Base-by-base conservation (phyloP, 2,888 invertebrate species). In the Xestoiulus laeticollis region DNA sequence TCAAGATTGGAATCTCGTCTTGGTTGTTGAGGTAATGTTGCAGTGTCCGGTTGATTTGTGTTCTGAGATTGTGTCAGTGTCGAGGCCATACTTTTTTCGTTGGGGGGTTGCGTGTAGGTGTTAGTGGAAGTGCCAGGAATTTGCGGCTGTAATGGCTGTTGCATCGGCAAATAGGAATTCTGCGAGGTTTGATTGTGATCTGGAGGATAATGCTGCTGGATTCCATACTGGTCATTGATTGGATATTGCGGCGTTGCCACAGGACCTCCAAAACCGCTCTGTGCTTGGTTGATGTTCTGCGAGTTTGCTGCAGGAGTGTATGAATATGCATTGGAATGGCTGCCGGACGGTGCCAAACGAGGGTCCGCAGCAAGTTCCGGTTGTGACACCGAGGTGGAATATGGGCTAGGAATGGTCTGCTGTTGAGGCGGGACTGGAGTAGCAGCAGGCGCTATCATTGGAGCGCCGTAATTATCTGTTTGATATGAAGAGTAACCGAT, bases 1-100 rank as follows among this genome's bases (percentile, higher is more conserved):
- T 88, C 88, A 33, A 86, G 53, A 87, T 88, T 88, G 16, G 87
- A 87, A 87, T 44, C 78, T 32, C 32, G 83, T 30, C 32, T 84
- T 30, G 87, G 32, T 83, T 78, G 83, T 12, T 87, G 83, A 30
- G 26, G 84, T 48, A 38, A 48, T 32, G 78, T 30, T 30, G 8
- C 78, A 26, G 12, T 3, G 26, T 78, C 22, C 14, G 30, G 30
- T 30, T 26, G 78, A 78, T 78, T 78, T 14, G 30, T 1, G 78
- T 26, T 26, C 30, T 14, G 30, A 30, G 14, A 30, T 10, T 78
- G 78, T 12, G 78, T 26, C 8, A 5, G 78, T 26, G 26, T 30
- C 30, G 78, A 30, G 3, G 78, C 26, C 14, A 22, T 78, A 8
- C 12, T 22, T 6, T 78, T 78, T 14, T 78, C 78, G 26, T 22